Evolutionary conservation across 1,140 invertebrate genomes (phyloP).

Genomic region (Pachyrhynchus sulphureomaculatus): DNA sequence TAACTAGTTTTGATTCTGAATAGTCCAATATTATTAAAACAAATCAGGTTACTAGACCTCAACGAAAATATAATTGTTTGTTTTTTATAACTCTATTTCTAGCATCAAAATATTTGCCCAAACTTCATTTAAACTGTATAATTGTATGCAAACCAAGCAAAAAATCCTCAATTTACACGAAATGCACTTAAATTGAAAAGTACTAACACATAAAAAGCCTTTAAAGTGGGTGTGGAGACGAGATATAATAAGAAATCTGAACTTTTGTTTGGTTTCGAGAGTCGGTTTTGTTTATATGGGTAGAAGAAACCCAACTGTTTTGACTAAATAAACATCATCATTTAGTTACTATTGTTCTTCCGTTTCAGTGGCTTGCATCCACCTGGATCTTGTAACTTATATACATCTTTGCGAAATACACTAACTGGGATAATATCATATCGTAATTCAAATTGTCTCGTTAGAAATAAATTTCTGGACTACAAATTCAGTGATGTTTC

Average conservation of each 20-base stretch:
- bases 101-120: background rate
- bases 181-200: constrained; percentile 5
- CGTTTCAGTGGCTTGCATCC: constrained; percentile 36
- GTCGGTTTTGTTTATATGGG: constrained; percentile 37
- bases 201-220: constrained; percentile 19
- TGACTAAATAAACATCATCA: constrained; percentile 38
- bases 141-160: background rate
- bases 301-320: constrained; percentile 38
- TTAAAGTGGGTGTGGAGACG: constrained; percentile 30
- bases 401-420: constrained; percentile 19
- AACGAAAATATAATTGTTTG: too few species aligned
- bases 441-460: too few species aligned
- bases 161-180: constrained; percentile 9
- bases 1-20: too few species aligned
- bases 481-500: too few species aligned
- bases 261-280: constrained; percentile 36
- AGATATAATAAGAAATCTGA: constrained; percentile 32
- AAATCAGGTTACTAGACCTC: too few species aligned
- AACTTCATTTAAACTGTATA: background rate
- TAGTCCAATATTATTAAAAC: too few species aligned
- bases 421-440: background rate
- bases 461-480: too few species aligned
- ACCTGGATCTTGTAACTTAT: constrained; percentile 35
- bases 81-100: too few species aligned
- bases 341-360: constrained; percentile 38